phyloP scores from a whole-genome alignment of 1,140 invertebrate species.

The Penaeus chinensis region DNA sequence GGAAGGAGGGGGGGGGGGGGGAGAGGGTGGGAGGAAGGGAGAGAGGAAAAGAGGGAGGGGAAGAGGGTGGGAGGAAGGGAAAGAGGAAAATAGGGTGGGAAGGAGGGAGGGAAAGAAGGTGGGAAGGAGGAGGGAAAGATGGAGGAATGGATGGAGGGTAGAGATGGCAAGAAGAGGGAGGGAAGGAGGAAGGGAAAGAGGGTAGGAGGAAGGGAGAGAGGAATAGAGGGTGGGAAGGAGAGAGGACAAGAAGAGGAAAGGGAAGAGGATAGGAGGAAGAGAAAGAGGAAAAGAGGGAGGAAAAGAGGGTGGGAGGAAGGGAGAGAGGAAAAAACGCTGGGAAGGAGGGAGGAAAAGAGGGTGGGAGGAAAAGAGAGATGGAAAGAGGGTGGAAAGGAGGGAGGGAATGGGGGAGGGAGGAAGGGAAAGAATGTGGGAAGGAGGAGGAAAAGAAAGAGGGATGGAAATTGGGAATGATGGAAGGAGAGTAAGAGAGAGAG shows the following conservation, averaged over 20 bases:
- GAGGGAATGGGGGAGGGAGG: slow-evolving; percentile 7
- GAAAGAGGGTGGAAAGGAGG: background rate
- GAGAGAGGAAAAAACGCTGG: background rate
- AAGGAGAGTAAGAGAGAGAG: too few relatives aligned
- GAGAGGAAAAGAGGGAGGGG: background rate
- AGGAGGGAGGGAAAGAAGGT: background rate
- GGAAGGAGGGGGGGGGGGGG: background rate
- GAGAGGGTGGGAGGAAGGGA: background rate
- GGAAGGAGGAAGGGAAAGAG: background rate
- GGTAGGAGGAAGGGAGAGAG: background rate
- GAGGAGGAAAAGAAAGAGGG: too few relatives aligned
- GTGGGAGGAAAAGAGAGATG: background rate
- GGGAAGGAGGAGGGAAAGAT: background rate
- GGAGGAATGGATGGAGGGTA: background rate
- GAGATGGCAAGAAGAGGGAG: background rate
- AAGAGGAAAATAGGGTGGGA: background rate
- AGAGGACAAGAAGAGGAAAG: background rate
- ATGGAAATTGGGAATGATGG: background rate
- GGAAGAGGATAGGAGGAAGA: background rate
- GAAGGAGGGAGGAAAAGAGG: slow-evolving; percentile 7
- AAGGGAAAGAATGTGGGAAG: background rate
- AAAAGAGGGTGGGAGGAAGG: background rate
- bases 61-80: background rate
- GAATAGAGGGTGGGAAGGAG: background rate
- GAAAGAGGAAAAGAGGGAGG: background rate